Evolutionary conservation across 2,888 invertebrate genomes (phyloP).

Genomic region (Pollenia griseotomentosa): DNA sequence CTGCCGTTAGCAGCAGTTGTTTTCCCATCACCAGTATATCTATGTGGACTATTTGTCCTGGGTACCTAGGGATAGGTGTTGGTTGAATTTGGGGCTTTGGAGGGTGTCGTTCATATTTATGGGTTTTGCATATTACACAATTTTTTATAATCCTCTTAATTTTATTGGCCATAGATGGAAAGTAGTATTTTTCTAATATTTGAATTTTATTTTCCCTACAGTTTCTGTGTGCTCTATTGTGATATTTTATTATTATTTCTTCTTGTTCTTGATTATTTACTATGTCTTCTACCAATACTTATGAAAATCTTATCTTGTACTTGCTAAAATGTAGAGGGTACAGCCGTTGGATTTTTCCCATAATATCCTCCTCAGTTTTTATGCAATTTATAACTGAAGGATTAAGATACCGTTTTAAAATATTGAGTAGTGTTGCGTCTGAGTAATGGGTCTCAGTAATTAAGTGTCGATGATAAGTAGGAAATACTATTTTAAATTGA

Average conservation of each 20-base stretch:
- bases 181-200: constrained; percentile 15
- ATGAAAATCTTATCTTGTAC: constrained; percentile 1
- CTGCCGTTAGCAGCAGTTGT: background rate
- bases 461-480: too few species aligned
- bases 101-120: constrained; percentile 14
- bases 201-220: constrained; percentile 6
- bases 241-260: background rate
- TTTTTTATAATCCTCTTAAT: constrained; percentile 4
- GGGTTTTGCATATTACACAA: background rate
- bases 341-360: background rate
- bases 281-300: background rate
- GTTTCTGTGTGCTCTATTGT: constrained; percentile 27
- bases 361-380: background rate
- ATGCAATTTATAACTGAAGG: constrained; percentile 33
- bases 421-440: too few species aligned
- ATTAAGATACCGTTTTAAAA: background rate
- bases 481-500: too few species aligned
- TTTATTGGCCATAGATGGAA: background rate
- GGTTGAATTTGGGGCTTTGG: background rate
- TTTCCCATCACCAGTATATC: background rate
- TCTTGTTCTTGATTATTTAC: background rate
- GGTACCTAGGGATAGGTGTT: background rate
- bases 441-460: too few species aligned
- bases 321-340: constrained; percentile 7
- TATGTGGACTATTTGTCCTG: background rate